These are phyloP conservation scores for Ophioninae sp. DNA, from an alignment of 2,888 invertebrate genomes.

Conservation along the genomic window DNA sequence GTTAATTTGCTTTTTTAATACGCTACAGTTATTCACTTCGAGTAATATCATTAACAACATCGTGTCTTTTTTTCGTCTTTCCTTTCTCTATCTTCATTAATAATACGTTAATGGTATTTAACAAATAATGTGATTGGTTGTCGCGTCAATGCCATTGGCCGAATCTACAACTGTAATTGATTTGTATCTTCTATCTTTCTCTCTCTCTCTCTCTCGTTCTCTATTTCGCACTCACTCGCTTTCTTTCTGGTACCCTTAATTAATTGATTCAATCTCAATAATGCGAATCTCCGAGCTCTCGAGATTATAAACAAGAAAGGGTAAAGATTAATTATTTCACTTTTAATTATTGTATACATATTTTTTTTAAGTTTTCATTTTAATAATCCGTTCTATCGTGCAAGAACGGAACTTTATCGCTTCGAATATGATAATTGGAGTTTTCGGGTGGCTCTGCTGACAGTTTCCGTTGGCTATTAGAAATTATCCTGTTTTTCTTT, in stretches of 20 bases:
- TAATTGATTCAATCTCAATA: slow-evolving; percentile 48
- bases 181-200: slow-evolving; percentile 38
- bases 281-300: slow-evolving; percentile 51
- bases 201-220: slow-evolving; percentile 36
- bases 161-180: slow-evolving; percentile 64
- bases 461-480: slow-evolving; percentile 25
- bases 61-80: slow-evolving; percentile 67
- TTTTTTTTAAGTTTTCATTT: slow-evolving; percentile 37
- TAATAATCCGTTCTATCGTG: slow-evolving; percentile 41
- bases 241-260: slow-evolving; percentile 22
- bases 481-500: slow-evolving; percentile 38
- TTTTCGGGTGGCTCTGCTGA: slow-evolving; percentile 45
- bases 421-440: slow-evolving; percentile 46
- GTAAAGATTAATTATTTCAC: slow-evolving; percentile 44
- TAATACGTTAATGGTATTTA: slow-evolving; percentile 75
- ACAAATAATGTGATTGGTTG: slow-evolving; percentile 80
- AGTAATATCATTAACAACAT: slow-evolving; percentile 77
- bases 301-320: slow-evolving; percentile 58
- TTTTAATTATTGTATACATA: slow-evolving; percentile 33
- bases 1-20: slow-evolving; percentile 47
- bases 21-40: slow-evolving; percentile 70
- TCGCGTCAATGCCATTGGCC: slow-evolving; percentile 76
- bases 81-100: slow-evolving; percentile 65
- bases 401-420: slow-evolving; percentile 39
- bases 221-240: slow-evolving; percentile 33